A percentile compares a stretch with the other conserved stretches of the same genome.
phyloP scores from a whole-genome alignment of 1,140 invertebrate genomes.

The Wasmannia auropunctata region DNA sequence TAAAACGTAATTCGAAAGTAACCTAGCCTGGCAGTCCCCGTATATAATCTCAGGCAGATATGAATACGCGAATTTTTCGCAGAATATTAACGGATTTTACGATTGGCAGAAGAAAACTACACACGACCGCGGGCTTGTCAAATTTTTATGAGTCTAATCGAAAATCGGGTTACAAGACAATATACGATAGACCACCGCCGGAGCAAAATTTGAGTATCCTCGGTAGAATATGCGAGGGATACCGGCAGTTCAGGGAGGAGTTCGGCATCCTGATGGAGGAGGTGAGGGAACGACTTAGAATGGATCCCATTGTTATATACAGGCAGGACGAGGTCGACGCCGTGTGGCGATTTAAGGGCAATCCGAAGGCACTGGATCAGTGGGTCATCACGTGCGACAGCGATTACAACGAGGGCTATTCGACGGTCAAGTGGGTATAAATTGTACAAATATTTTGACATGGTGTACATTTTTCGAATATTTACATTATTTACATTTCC shows the following conservation, averaged over 20 bases:
- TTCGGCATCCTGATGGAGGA: slow-evolving; percentile 89
- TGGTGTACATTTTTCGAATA: not conserved
- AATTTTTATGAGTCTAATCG: not conserved
- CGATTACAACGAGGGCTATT: slow-evolving; percentile 93
- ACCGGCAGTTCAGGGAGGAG: slow-evolving; percentile 89
- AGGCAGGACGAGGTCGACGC: slow-evolving; percentile 89
- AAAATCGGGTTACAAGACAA: not conserved
- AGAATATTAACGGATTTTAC: not conserved
- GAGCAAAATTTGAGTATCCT: slow-evolving; percentile 61
- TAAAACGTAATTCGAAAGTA: too few species aligned
- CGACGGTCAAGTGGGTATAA: slow-evolving; percentile 86
- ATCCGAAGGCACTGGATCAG: slow-evolving; percentile 87
- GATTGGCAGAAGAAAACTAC: slow-evolving; percentile 23
- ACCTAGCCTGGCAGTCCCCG: not conserved
- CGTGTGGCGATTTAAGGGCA: slow-evolving; percentile 89
- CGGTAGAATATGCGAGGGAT: slow-evolving; percentile 86
- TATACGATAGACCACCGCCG: slow-evolving; percentile 13
- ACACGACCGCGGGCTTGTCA: not conserved
- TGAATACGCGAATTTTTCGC: slow-evolving; percentile 1
- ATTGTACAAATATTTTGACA: too few species aligned
- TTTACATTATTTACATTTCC: slow-evolving; percentile 6
- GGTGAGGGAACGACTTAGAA: slow-evolving; percentile 87
- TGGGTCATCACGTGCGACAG: slow-evolving; percentile 92
- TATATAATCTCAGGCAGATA: not conserved
- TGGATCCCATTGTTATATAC: slow-evolving; percentile 87